Evolutionary conservation across 2,113 vertebrate genomes (phyloP), one percentile per base, ranked within the genome.

Genomic region (Marmota monax): DNA sequence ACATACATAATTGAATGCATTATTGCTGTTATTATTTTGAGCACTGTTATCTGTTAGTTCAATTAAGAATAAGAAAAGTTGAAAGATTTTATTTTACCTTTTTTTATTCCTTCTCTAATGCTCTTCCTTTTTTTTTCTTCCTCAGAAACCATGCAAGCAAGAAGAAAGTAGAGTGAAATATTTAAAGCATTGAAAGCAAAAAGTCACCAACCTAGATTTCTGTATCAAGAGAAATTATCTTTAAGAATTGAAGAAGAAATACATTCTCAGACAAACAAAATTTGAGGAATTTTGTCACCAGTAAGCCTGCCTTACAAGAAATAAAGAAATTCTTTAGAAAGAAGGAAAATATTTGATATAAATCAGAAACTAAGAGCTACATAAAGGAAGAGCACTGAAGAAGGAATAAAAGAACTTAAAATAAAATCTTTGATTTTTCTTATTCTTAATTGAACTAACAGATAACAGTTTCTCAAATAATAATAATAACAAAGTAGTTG

Each of bases 291-390:
- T 65, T 51, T 94, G 76, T 73, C 16, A 22, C 51, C 20, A 69
- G 83, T 48, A 84, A 6, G 37, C 13, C 34, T 74, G 22, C 53
- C 56, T 88, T 83, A 13, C 27, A 94, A 82, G 56, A 88, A 88
- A 63, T 74, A 48, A 72, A 90, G n/a, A 79, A 93, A 74, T 88
- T 88, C 42, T 83, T 94, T 80, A 83, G 67, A 76, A 56, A 83
- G 45, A 34, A 80, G 29, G 11, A 70, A 87, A 79, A 79, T n/a
- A 63, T 27, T 27, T 25, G 1, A 45, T 56, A 69, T 65, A 48
- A 11, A 23, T 76, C 70, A 74, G 53, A 84, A 74, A 74, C 56
- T 63, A 27, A 51, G 56, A 83, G 42, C n/a, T 88, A 56, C 51
- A 76, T 53, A 80, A 82, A 93, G 16, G 73, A 51, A 92, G 58